phyloP scores from a whole-genome alignment of 2,797 vertebrate genomes.

The Tamandua tetradactyla region DNA sequence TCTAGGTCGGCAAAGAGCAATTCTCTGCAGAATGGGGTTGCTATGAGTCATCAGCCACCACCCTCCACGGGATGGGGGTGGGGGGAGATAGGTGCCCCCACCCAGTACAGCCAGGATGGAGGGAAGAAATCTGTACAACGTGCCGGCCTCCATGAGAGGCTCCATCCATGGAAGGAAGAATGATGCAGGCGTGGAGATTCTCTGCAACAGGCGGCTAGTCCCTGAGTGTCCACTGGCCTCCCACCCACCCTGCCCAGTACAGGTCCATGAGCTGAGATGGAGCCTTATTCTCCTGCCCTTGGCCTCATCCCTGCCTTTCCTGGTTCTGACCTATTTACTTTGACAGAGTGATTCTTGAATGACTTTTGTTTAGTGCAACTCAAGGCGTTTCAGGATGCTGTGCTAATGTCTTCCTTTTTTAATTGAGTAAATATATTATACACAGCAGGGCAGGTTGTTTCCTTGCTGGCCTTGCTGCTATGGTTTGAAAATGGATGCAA shows the following conservation, averaged over 20 bases:
- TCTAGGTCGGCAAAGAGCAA: not conserved
- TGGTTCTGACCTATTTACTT: not conserved
- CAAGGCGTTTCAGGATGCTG: constrained; percentile 67
- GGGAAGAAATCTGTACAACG: rapidly evolving
- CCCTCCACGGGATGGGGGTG: no score
- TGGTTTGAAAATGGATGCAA: constrained; percentile 73
- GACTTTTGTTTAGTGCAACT: constrained; percentile 66
- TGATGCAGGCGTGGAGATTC: rapidly evolving
- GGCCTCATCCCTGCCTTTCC: not conserved
- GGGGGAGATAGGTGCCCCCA: not conserved
- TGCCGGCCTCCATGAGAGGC: rapidly evolving
- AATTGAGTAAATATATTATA: constrained; percentile 84
- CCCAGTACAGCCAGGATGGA: not conserved
- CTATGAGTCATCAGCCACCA: not conserved
- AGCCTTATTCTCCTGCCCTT: not conserved
- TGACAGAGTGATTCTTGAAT: not conserved
- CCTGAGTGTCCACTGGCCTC: rapidly evolving
- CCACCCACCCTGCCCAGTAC: not conserved
- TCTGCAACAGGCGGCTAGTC: no score
- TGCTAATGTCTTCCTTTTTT: constrained; percentile 73
- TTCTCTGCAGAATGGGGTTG: not conserved
- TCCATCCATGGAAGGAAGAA: not conserved
- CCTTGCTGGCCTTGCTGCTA: constrained; percentile 80
- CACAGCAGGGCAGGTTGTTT: constrained; percentile 82
- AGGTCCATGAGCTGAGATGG: not conserved